phyloP scores from a whole-genome alignment of 1,140 invertebrate genomes.

The Drosophila parabipectinata region DNA sequence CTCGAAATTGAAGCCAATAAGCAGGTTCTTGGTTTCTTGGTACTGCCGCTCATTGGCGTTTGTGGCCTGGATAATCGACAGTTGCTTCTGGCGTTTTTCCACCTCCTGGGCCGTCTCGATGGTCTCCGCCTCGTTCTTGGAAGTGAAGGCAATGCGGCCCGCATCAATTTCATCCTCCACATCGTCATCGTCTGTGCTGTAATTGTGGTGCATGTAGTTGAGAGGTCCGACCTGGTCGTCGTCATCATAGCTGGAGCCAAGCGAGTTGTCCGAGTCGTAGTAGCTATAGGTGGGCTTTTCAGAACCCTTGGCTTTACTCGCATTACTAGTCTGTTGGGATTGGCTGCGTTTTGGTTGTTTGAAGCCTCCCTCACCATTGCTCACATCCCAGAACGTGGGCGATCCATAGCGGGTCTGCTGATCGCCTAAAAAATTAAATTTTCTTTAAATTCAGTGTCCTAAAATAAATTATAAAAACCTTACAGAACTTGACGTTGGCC shows the following conservation, averaged over 20 bases:
- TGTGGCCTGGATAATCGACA: slow-evolving; percentile 82
- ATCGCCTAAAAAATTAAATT: slow-evolving; percentile 42
- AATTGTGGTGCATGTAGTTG: slow-evolving; percentile 35
- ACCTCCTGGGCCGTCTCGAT: slow-evolving; percentile 87
- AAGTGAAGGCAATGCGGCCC: slow-evolving; percentile 90
- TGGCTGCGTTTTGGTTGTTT: slow-evolving; percentile 29
- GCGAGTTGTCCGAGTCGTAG: slow-evolving; percentile 78
- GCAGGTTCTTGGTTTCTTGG: slow-evolving; percentile 77
- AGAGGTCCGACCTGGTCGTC: slow-evolving; percentile 41
- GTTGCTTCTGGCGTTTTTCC: slow-evolving; percentile 78
- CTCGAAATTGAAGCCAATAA: slow-evolving; percentile 74
- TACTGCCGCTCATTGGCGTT: slow-evolving; percentile 83
- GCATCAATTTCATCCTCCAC: slow-evolving; percentile 52
- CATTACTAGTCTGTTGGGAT: background rate
- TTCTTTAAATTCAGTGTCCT: background rate
- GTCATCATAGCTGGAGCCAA: slow-evolving; percentile 69
- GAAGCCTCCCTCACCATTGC: slow-evolving; percentile 48
- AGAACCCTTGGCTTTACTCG: slow-evolving; percentile 18
- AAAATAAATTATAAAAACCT: slow-evolving; percentile 9
- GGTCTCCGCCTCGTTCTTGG: slow-evolving; percentile 93
- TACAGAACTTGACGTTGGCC: slow-evolving; percentile 85
- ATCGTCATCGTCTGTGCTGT: slow-evolving; percentile 63
- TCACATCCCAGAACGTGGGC: slow-evolving; percentile 85
- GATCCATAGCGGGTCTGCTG: slow-evolving; percentile 84
- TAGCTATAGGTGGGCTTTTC: slow-evolving; percentile 49